Evolutionary conservation across 2,888 invertebrate species (phyloP).

Genomic region (Buathra laborator): DNA sequence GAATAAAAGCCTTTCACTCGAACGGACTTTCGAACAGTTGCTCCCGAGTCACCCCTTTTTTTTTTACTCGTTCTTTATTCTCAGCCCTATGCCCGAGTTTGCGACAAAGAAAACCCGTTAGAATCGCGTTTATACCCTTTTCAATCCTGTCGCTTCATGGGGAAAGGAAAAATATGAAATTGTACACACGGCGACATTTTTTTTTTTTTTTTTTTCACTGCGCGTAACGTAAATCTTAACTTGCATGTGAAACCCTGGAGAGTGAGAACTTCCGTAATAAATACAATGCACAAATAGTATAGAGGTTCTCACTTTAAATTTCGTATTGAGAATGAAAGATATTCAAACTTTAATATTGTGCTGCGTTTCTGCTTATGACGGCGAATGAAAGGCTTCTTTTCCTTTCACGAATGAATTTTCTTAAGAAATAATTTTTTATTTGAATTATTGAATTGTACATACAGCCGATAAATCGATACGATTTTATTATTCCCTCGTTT

Average conservation of each 20-base stretch:
- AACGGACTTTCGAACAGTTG: neutral
- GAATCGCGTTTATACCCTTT: slow-evolving; percentile 60
- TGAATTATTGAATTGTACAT: neutral
- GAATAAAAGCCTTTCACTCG: neutral
- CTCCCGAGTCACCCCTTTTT: neutral
- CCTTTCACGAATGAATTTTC: neutral
- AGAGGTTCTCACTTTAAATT: slow-evolving; percentile 52
- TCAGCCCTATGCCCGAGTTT: slow-evolving; percentile 37
- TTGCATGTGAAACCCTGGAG: slow-evolving; percentile 11
- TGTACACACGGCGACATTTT: neutral
- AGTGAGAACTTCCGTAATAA: slow-evolving; percentile 28
- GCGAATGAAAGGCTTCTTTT: neutral
- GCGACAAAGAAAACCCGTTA: slow-evolving; percentile 67
- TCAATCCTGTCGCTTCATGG: neutral
- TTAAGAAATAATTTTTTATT: no score
- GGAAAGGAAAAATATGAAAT: neutral
- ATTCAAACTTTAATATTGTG: neutral
- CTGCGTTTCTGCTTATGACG: neutral
- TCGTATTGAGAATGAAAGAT: neutral
- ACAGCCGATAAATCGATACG: slow-evolving; percentile 2
- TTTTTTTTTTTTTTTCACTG: slow-evolving; percentile 52
- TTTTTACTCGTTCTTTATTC: slow-evolving; percentile 40
- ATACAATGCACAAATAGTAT: slow-evolving; percentile 12
- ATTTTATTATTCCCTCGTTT: slow-evolving; percentile 28
- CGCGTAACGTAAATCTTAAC: slow-evolving; percentile 58